Evolutionary conservation across 2,888 invertebrate species (phyloP), one percentile per base, ranked within the genome.

Genomic region (Platerodrilus igneus): DNA sequence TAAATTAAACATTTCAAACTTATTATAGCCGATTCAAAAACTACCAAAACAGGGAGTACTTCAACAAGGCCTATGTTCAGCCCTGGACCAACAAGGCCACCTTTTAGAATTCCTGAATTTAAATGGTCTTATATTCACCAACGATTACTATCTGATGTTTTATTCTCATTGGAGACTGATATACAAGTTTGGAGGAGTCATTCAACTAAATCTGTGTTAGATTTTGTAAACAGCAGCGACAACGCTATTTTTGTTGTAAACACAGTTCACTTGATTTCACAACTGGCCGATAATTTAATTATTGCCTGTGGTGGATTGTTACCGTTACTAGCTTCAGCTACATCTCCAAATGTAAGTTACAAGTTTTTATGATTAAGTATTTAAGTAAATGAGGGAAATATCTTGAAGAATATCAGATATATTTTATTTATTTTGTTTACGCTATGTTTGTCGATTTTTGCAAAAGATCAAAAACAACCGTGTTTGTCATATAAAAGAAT

Each of bases 61-160:
- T 72, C 74, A 27, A 78, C 79, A 10, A 78, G 91, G 37, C 90
- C 92, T 35, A 91, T 93, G 86, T 93, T 93, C 68, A 92, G 90
- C 57, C 89, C 93, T 41, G 90, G 92, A 3, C 89, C 92, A 20
- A 88, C 92, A 37, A 78, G 91, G 55, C 94, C 93, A 13, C 94
- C 97, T 2, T 99, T 99, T 72, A 80, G 99, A 52, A 99, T 99
- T 66, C 99, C 99, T 14, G 99, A 99, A 72, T 99, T 99, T 73
- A 88, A 94, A 58, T 99, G 99, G 99, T 99, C 97, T 1, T 91
- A 92, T 68, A 92, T 99, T 53, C 99, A 99, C 71, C 94, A 99
- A 68, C 78, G 95, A 44, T 73, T 99, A 37, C 75, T 99, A 1
- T 92, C 94, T 8, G 99, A 99, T 68, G 87, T 99, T 19, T 74